Base-by-base conservation (phyloP, 1,140 invertebrate species). In the Drosophila sp. region DNA sequence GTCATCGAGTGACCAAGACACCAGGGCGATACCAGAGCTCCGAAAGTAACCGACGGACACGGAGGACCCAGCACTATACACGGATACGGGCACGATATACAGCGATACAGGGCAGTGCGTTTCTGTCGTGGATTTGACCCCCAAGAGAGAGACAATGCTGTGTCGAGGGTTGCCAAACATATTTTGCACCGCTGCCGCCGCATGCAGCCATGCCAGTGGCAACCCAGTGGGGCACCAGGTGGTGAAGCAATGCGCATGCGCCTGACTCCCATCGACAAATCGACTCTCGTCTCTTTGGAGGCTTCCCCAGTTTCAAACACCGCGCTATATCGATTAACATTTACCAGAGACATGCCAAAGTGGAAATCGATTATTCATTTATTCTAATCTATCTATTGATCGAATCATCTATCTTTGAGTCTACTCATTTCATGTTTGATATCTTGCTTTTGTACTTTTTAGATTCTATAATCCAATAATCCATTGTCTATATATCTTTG, bases 101-200 rank as follows among this genome's bases (percentile, higher is more conserved):
- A 38, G 36, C 36, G 36, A 38, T n/a, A 38, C 36, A 18, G 32
- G 21, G 14, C 18, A 45, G 13, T 40, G 13, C 16, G 25, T 13
- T 45, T 70, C 66, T 53, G 57, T 51, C 57, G 38, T 21, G 57
- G 46, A 53, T 62, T 25, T 64, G 66, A 58, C 62, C 62, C 66
- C 62, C 69, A 46, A 53, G 51, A 36, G 36, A 51, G 14, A 65
- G 45, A 13, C 45, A 48, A 50, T 51, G 34, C 16, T 21, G 21
- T 16, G n/a, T 13, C 46, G 21, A 65, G 69, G 69, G 69, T 72
- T 72, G 69, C 62, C 69, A 71, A 57, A 38, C 32, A 36, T 16
- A 40, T n/a, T 58, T 58, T 58, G 63, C 63, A 65, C 36, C 18
- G 18, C 16, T 46, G 21, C 21, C 18, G 34, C 6, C 32, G 46